Evolutionary conservation across 2,797 vertebrate genomes (phyloP), one percentile per base, ranked within the genome.

Genomic region (Crypturellus tataupa): DNA sequence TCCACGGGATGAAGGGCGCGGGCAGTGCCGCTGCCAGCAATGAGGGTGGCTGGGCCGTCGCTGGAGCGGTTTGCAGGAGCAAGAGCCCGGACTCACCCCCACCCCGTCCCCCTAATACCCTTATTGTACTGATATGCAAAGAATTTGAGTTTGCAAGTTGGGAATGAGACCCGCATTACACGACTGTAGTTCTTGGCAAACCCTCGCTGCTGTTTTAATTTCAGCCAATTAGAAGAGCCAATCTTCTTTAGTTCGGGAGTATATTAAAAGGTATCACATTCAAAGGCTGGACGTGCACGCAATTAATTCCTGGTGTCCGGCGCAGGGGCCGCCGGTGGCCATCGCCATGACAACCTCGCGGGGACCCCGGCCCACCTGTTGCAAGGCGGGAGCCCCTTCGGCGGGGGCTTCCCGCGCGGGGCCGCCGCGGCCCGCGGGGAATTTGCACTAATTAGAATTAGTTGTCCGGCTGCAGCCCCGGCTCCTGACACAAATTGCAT

Each of bases 361-460:
- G 96, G 95, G 69, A 96, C 96, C 98, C 97, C 95, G 76, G 95
- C 97, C 98, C 98, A 98, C 98, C 98, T 98, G 98, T 98, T 98
- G 97, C 80, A 65, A 97, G 95, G 95, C 96, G 97, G 96, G 97
- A 93, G 97, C 94, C 51, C 96, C 82, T 37, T 96, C 73, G 33
- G 95, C 94, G 40, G 97, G 96, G 60, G 97, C 97, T 98, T 97
- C 95, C 97, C 96, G 95, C 78, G 85, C 86, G 39, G 96, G 96
- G 97, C 97, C 97, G 93, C 87, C 67, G 95, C 94, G 96, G 97
- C 98, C 98, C 92, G 87, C 97, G 96, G 98, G 98, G 98, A 98
- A 97, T 98, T 98, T 89, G 95, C 97, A 95, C 98, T 98, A 98
- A 98, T 98, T 98, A 98, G 98, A 98, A 98, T 98, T 98, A 98